These are phyloP conservation scores for Vulpes ferrilata DNA, from an alignment of 2,113 vertebrate genomes.

Conservation along the genomic window DNA sequence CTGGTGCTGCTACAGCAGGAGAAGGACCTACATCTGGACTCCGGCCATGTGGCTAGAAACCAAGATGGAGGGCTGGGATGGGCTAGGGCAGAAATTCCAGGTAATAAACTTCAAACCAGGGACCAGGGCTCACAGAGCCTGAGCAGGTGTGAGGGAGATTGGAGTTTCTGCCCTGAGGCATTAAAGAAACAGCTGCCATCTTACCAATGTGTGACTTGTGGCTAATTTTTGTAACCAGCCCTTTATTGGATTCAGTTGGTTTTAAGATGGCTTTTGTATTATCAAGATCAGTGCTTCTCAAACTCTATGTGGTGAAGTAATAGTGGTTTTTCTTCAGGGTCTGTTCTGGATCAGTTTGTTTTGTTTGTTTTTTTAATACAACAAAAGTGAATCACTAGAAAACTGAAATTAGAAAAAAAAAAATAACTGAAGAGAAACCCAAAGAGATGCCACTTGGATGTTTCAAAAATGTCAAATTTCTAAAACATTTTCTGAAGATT, in stretches of 20 bases:
- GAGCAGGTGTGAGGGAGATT: not conserved
- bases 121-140: not conserved
- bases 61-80: not conserved
- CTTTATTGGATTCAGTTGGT: not conserved
- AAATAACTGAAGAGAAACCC: not conserved
- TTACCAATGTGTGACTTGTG: not conserved
- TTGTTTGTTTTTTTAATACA: not conserved
- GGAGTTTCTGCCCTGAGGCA: not conserved
- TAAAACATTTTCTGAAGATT: not conserved
- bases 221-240: not conserved
- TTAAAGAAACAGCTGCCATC: not conserved
- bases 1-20: conserved; percentile 54
- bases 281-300: not conserved
- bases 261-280: not conserved
- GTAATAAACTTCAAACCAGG: not conserved
- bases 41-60: conserved; percentile 82
- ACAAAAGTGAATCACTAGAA: conserved; percentile 17
- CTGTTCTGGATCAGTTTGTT: not conserved
- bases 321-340: not conserved
- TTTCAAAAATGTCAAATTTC: not conserved
- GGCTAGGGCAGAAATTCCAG: not conserved
- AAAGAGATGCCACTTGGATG: not conserved
- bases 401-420: not conserved
- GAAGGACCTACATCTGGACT: conserved; percentile 84
- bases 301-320: not conserved